A percentile compares a stretch with the other conserved stretches of the same genome.
These are phyloP conservation scores for Listronotus oregonensis DNA, from an alignment of 1,140 invertebrate genomes.

Conservation along the genomic window DNA sequence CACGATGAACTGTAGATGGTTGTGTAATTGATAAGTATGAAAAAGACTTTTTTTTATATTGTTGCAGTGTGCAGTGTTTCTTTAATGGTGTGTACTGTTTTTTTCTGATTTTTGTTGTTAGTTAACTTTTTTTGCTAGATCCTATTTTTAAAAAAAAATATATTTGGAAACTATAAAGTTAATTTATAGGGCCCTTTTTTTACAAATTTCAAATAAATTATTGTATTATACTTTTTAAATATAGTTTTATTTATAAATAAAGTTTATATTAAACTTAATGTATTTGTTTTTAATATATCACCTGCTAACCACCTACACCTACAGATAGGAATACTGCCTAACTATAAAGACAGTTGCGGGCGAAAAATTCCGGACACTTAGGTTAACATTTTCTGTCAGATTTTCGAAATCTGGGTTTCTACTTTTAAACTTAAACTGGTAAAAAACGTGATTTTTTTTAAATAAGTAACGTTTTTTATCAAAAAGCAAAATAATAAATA, in stretches of 20 bases:
- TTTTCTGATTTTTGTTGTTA: conserved; percentile 53
- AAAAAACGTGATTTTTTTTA: no score
- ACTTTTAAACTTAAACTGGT: no score
- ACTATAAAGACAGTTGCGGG: no score
- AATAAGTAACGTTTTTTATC: no score
- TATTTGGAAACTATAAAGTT: conserved; percentile 38
- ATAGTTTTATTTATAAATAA: conserved; percentile 40
- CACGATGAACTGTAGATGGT: conserved; percentile 56
- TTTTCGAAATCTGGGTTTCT: no score
- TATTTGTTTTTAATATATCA: not conserved
- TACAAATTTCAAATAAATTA: conserved; percentile 42
- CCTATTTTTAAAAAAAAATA: conserved; percentile 36
- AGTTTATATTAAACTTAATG: conserved; percentile 33
- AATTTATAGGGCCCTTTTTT: conserved; percentile 22
- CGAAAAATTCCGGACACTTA: no score
- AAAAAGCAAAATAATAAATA: no score
- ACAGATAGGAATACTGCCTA: no score
- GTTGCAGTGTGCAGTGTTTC: conserved; percentile 53
- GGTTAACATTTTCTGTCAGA: no score
- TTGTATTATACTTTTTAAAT: conserved; percentile 42
- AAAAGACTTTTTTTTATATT: conserved; percentile 53
- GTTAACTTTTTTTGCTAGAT: conserved; percentile 41
- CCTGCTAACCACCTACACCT: not conserved
- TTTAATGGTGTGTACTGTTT: conserved; percentile 52
- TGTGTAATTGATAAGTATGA: conserved; percentile 31